Evolutionary conservation across 2,113 vertebrate species (phyloP).

Genomic region (Hippolais icterina): DNA sequence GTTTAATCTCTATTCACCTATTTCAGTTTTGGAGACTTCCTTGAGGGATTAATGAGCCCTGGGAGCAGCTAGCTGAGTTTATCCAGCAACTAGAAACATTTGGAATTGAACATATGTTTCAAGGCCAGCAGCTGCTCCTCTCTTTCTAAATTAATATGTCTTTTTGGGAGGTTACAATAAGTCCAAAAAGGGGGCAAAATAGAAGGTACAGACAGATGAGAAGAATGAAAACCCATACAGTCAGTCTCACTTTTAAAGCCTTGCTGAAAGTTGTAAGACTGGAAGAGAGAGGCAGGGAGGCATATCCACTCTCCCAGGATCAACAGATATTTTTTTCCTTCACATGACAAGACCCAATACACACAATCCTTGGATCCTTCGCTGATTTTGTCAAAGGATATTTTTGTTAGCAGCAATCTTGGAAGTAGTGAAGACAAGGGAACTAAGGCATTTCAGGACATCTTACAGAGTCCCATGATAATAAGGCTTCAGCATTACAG

Average conservation of each 20-base stretch:
- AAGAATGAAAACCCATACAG: background rate
- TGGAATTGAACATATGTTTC: conserved; percentile 17
- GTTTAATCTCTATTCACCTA: too few relatives aligned
- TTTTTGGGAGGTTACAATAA: background rate
- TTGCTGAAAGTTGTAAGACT: background rate
- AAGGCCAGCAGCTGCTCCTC: conserved; percentile 27
- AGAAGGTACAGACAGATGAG: background rate
- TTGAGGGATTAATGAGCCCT: background rate
- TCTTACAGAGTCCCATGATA: background rate
- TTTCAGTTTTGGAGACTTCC: background rate
- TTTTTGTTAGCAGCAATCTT: background rate
- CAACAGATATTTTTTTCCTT: background rate
- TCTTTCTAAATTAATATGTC: background rate
- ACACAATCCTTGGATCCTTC: background rate
- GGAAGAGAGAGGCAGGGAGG: background rate
- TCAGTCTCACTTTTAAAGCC: background rate
- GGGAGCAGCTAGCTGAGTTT: background rate
- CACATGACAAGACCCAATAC: background rate
- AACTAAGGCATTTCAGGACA: background rate
- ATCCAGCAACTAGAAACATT: background rate
- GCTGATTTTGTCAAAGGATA: background rate
- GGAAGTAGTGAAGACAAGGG: background rate
- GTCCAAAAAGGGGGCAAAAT: background rate
- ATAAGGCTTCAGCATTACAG: background rate
- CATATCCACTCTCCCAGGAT: background rate